phyloP scores from a whole-genome alignment of 1,140 invertebrate genomes.

The Oppia nitens region DNA sequence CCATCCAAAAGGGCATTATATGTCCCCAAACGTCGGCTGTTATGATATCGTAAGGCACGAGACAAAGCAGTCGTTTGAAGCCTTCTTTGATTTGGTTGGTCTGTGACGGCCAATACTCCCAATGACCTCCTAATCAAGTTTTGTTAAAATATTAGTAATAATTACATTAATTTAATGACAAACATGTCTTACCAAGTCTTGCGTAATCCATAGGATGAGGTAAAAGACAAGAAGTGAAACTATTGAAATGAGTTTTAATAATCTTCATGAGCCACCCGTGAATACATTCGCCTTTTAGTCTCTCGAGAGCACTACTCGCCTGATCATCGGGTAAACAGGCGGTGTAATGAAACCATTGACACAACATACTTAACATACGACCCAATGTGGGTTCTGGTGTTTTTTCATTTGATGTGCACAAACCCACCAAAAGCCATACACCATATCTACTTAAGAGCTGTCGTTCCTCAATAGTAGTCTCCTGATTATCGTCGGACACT shows the following conservation, averaged over 20 bases:
- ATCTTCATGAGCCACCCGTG: slow-evolving; percentile 77
- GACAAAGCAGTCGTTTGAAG: slow-evolving; percentile 70
- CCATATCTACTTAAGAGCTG: slow-evolving; percentile 85
- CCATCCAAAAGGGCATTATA: slow-evolving; percentile 29
- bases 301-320: slow-evolving; percentile 66
- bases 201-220: slow-evolving; percentile 77
- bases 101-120: slow-evolving; percentile 39
- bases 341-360: slow-evolving; percentile 98
- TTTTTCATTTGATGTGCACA: slow-evolving; percentile 63
- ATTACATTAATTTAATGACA: slow-evolving; percentile 2
- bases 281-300: slow-evolving; percentile 81
- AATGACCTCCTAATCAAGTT: slow-evolving; percentile 34
- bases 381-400: slow-evolving; percentile 74
- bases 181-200: slow-evolving; percentile 43
- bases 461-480: slow-evolving; percentile 42
- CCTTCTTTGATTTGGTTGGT: slow-evolving; percentile 91
- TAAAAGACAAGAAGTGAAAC: slow-evolving; percentile 64
- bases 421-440: slow-evolving; percentile 84
- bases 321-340: slow-evolving; percentile 86
- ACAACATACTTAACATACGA: slow-evolving; percentile 79
- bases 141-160: background rate
- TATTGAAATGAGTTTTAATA: slow-evolving; percentile 64
- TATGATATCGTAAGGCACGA: slow-evolving; percentile 94
- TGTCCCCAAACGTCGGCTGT: slow-evolving; percentile 50
- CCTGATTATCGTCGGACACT: slow-evolving; percentile 19